Base-by-base conservation (phyloP, 2,113 vertebrate genomes). In the Azemiops feae region DNA sequence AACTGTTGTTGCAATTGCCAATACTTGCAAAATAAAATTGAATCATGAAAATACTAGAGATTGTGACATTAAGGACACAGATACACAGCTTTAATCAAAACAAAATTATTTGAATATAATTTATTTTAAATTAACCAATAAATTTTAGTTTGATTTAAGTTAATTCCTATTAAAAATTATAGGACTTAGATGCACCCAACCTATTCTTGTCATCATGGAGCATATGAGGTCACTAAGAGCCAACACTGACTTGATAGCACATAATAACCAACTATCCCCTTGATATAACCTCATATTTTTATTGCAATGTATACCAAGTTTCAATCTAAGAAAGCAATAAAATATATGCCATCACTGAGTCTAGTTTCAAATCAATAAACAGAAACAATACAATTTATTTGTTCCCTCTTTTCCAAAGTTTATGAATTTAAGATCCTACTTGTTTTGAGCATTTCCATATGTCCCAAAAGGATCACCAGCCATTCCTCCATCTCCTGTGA, bases 401-500 rank as follows among this genome's bases (percentile, higher is more conserved):
- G 43, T 7, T 27, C 91, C 27, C 11, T 43, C 22, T 60, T 60
- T n/a, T 10, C 55, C 64, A 53, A 92, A 93, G 4, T 60, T 23
- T n/a, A 50, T 18, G 3, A 88, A 85, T 91, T 69, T 55, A 47
- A 43, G 87, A 2, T 93, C 98, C 95, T 97, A 99, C 99, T 99
- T 99, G 98, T 99, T 99, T 95, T 99, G 99, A 16, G 99, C 97
- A 8, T 99, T 99, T 95, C 99, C 99, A 93, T 98, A 99, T 95
- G 98, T 97, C 11, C 99, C 99, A 93, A 99, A 99, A 47, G 99
- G 99, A 95, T 99, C 99, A 93, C 99, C 99, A 8, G 98, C 99
- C 99, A 99, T 99, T 58, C 99, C 99, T 23, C 99, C 99, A 2
- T 99, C 99, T 55, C 99, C 99, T 27, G 99, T 99, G 95, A 99